Conservation (phyloP, 2,797 vertebrate genomes). For the Sebastes trivittatus region DNA sequence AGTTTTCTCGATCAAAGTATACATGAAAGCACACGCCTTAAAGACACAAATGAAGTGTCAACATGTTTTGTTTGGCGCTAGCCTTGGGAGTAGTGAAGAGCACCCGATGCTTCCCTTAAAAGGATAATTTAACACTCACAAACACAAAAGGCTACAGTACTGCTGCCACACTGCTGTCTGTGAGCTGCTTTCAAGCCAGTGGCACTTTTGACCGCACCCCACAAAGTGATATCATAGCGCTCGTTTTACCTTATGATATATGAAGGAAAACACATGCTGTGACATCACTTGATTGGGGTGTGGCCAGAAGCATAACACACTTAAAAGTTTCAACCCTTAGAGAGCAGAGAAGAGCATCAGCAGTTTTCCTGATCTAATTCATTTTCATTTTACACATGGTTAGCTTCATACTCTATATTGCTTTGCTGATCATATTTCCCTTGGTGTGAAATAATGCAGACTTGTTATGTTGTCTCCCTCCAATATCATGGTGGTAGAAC, state of each 20-base stretch:
- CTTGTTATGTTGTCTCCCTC: conserved; percentile 28
- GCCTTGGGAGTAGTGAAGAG: neutral
- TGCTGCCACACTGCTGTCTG: conserved; percentile 7
- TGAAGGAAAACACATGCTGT: conserved; percentile 1
- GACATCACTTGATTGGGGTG: neutral
- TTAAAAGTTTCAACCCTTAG: neutral
- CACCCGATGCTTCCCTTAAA: neutral
- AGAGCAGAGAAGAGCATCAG: conserved; percentile 19
- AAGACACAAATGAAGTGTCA: conserved; percentile 14
- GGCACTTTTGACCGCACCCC: neutral
- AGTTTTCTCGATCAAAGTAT: neutral
- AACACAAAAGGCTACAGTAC: conserved; percentile 8
- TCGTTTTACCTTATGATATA: conserved; percentile 20
- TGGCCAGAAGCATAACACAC: neutral
- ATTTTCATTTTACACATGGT: conserved; percentile 40
- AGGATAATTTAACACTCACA: conserved; percentile 32
- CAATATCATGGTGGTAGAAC: conserved; percentile 17
- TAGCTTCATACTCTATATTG: conserved; percentile 17
- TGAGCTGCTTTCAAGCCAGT: neutral
- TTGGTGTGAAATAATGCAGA: conserved; percentile 28
- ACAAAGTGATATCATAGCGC: conserved; percentile 1
- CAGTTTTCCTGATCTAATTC: conserved; percentile 23
- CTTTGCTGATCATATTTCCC: conserved; percentile 24
- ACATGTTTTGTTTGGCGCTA: neutral
- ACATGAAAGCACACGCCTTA: conserved; percentile 21